Base-by-base conservation (phyloP, 2,113 vertebrate genomes). In the Thryonomys swinderianus region DNA sequence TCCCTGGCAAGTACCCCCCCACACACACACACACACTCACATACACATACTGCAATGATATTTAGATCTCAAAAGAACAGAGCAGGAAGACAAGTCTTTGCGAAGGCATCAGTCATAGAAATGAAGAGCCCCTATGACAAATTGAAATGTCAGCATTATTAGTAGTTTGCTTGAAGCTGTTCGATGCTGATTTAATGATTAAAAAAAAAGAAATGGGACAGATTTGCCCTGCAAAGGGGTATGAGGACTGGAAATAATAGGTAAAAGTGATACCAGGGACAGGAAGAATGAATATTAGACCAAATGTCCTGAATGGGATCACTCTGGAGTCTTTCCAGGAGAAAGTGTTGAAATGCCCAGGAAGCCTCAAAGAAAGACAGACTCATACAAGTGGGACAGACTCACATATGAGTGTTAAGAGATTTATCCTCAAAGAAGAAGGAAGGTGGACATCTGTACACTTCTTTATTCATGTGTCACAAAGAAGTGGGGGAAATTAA, bases 71-170 rank as follows among this genome's bases (percentile, higher is more conserved):
- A 9, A 81, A 96, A 80, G 88, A 92, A 71, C 32, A 23, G 40
- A 86, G 37, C 48, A 73, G 32, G 62, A 83, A 76, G 90, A 61
- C 62, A 89, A 95, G 74, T 48, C 53, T 76, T 96, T 2, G 1
- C 32, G 78, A 45, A 84, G 34, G 42, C 79, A 91, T 95, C 92
- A 30, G 74, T 91, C 95, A 96, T 9, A 64, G 91, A 88, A 93
- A 96, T 89, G 86, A 95, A 91, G 79, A 91, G 48, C 51, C 0
- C 48, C 48, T 37, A 83, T 64, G 93, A 95, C 95, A 96, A 95
- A 96, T 71, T 81, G 91, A 96, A 97, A 98, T 95, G 96, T 93
- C 96, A 95, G 91, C 93, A 94, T 94, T 95, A 96, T 95, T 96
- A 97, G 95, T 34, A 8, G 42, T 95, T 95, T 92, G 80, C 69